These are phyloP conservation scores for Drosophila repletoides DNA, from an alignment of 1,140 invertebrate species.

Conservation along the genomic window DNA sequence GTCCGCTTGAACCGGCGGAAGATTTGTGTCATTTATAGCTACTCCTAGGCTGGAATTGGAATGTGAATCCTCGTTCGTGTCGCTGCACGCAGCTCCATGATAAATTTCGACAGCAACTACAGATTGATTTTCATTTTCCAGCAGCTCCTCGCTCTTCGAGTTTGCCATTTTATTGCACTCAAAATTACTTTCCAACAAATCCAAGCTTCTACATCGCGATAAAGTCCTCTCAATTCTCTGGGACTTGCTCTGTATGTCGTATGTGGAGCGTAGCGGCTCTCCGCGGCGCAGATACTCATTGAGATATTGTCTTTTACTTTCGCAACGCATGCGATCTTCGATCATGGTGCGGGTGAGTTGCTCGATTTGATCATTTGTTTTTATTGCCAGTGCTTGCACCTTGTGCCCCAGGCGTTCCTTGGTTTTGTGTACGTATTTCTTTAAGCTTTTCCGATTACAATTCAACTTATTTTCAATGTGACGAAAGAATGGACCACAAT, in stretches of 20 bases:
- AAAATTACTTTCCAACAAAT: conserved; percentile 84
- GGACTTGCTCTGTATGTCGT: conserved; percentile 84
- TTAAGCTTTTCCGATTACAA: conserved; percentile 92
- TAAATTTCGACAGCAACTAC: conserved; percentile 63
- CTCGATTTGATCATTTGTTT: conserved; percentile 90
- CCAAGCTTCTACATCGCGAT: conserved; percentile 86
- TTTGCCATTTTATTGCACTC: conserved; percentile 81
- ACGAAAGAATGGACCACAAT: conserved; percentile 90
- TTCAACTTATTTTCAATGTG: conserved; percentile 94
- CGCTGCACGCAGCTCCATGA: conserved; percentile 52
- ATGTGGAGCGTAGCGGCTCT: conserved; percentile 57
- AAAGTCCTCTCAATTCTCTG: conserved; percentile 84
- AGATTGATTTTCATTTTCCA: conserved; percentile 52
- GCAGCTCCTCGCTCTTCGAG: conserved; percentile 62
- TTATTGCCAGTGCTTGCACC: conserved; percentile 91
- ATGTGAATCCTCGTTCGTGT: conserved; percentile 43
- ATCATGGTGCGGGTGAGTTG: conserved; percentile 86
- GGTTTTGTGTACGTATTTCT: conserved; percentile 91
- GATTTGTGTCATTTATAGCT: not conserved
- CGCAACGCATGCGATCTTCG: conserved; percentile 86
- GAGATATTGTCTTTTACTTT: conserved; percentile 86
- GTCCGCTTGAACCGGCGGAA: conserved; percentile 1
- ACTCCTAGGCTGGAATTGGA: conserved; percentile 18
- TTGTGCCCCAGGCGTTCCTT: conserved; percentile 93
- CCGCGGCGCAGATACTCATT: conserved; percentile 84